Evolutionary conservation across 2,888 invertebrate genomes (phyloP), one percentile per base, ranked within the genome.

Genomic region (Microctonus aethiopoides): DNA sequence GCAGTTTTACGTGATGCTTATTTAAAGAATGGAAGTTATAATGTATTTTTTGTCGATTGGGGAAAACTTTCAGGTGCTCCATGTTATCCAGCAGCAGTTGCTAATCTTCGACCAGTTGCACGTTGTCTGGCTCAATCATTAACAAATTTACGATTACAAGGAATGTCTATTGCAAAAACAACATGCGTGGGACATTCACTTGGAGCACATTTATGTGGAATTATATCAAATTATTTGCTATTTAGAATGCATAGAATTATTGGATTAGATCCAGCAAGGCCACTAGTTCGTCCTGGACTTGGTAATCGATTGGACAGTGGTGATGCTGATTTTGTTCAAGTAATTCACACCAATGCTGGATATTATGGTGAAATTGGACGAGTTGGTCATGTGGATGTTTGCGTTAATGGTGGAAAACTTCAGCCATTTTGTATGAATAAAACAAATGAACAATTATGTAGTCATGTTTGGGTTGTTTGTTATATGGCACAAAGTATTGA

Each of bases 391-490:
- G 92, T 93, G 0, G 94, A 94, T 87, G 92, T 94, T 86, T 94
- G 94, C 80, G 90, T 94, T 46, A 94, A 94, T 81, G 94, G 94
- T 0, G 94, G 94, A n/a, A 86, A 86, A 76, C 88, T 91, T 69
- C 94, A 94, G 82, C 94, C 94, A 0, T 94, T 91, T 82, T 94
- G 94, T 82, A 90, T 91, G 78, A 91, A 91, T 77, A 91, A 91
- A 2, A 90, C 91, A 2, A 92, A 93, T 81, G 90, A 90, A 75
- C 92, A 93, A 63, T 87, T 94, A 0, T 94, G 94, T 87, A 94
- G 94, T 82, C 94, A 94, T 86, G 92, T 93, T 77, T 93, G 94
- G 92, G 90, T 92, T 5, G 90, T 94, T 75, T 94, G 94, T 85
- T 94, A 92, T 86, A 91, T 94, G 89, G 93, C 94, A 0, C 93